Evolutionary conservation across 1,140 invertebrate genomes (phyloP).

Genomic region (Neodiprion lecontei): DNA sequence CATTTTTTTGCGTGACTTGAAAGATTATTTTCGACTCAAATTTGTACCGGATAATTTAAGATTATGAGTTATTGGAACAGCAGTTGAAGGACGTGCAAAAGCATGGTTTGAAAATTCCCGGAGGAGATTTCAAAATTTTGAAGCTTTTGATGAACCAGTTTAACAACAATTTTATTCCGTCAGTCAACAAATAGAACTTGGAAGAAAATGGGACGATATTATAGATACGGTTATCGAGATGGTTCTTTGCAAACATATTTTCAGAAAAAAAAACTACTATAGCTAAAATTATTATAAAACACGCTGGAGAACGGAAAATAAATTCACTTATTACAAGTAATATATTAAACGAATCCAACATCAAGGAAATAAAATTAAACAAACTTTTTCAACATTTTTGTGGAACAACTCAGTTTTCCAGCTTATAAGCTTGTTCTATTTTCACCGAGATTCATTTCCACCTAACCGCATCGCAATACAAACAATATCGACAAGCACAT

Average conservation of each 20-base stretch:
- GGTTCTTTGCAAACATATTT: background rate
- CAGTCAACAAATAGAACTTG: background rate
- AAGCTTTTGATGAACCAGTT: background rate
- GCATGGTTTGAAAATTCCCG: background rate
- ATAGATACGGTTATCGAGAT: background rate
- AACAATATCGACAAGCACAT: too few species aligned
- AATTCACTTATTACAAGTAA: background rate
- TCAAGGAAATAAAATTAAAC: background rate
- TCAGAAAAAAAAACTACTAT: background rate
- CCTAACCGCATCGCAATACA: too few species aligned
- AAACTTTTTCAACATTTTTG: background rate
- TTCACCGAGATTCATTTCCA: too few species aligned
- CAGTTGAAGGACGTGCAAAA: background rate
- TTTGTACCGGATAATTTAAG: background rate
- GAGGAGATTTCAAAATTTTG: background rate
- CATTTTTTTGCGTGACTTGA: background rate
- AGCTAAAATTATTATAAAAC: slow-evolving; percentile 5
- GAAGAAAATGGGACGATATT: background rate
- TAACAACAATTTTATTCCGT: background rate
- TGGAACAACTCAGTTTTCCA: background rate
- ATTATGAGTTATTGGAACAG: slow-evolving; percentile 3
- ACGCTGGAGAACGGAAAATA: background rate
- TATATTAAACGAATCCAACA: background rate
- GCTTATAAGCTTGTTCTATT: too few species aligned
- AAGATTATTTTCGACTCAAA: background rate